Base-by-base conservation (phyloP, 2,888 invertebrate species). In the Dichetophora obliterata region DNA sequence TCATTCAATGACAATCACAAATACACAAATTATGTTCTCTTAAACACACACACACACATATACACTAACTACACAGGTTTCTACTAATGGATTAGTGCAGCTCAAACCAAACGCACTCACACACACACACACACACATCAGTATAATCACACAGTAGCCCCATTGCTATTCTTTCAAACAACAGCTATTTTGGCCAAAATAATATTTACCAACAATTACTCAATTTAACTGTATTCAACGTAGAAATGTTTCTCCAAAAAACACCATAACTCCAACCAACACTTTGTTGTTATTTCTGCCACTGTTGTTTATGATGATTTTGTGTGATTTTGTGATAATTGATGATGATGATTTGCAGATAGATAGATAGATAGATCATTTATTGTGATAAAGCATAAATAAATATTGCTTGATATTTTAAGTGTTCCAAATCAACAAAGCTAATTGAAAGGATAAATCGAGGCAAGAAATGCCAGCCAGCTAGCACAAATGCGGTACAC, bases 311-410 rank as follows among this genome's bases (percentile, higher is more conserved):
- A 54, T 63, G 43, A 27, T 54, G 75, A 71, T 76, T 78, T 37
- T 66, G 48, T 66, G 57, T 57, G 63, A 37, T 65, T 50, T 37
- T 54, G 76, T 82, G 24, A 74, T 74, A 83, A 84, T 83, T 84
- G 84, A 84, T 84, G 84, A 83, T 84, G 84, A 83, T 84, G 84
- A 83, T 84, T 83, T 82, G 82, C 81, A 77, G 37, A 31, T 31
- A 31, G 31, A 31, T 31, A 31, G 31, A 37, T 37, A 14, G 43
- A 43, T 43, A 43, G 65, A 82, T 83, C 81, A 82, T 83, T 83
- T 85, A 85, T 84, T 86, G 83, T 86, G 86, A 86, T 86, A 85
- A 86, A 86, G 86, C 85, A 82, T 82, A 77, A 75, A 77, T 76
- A 74, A 77, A 80, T 78, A 73, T 76, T 76, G 76, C 76, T 77